phyloP scores from a whole-genome alignment of 2,113 vertebrate genomes.

The Cebus imitator region DNA sequence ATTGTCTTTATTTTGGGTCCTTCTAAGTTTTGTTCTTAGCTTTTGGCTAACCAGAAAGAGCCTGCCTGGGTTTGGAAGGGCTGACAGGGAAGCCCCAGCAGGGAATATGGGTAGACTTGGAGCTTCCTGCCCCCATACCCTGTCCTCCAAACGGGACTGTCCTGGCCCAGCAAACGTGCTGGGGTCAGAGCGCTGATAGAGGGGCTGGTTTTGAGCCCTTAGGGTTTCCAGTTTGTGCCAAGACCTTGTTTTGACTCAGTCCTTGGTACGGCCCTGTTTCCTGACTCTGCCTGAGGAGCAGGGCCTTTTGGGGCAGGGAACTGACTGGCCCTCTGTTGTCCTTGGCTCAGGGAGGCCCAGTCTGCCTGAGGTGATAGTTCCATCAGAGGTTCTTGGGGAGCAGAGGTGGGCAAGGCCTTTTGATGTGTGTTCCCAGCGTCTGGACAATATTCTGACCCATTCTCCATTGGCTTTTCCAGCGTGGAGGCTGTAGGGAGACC shows the following conservation, averaged over 20 bases:
- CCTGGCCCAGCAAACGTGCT: background rate
- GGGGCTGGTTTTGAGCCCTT: background rate
- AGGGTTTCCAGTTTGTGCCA: background rate
- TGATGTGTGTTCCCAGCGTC: background rate
- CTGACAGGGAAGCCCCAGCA: background rate
- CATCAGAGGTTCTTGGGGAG: background rate
- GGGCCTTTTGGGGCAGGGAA: background rate
- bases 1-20: background rate
- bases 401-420: background rate
- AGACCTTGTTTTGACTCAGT: background rate
- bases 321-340: background rate
- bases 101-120: background rate
- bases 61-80: background rate
- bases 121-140: background rate
- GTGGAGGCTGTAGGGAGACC: too few relatives aligned
- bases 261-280: background rate
- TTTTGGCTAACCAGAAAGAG: background rate
- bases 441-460: background rate
- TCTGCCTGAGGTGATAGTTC: background rate
- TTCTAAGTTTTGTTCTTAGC: background rate
- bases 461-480: background rate
- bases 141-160: background rate
- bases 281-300: background rate
- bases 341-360: background rate
- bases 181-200: background rate